Evolutionary conservation across 2,797 vertebrate species (phyloP).

Genomic region (Betta splendens): DNA sequence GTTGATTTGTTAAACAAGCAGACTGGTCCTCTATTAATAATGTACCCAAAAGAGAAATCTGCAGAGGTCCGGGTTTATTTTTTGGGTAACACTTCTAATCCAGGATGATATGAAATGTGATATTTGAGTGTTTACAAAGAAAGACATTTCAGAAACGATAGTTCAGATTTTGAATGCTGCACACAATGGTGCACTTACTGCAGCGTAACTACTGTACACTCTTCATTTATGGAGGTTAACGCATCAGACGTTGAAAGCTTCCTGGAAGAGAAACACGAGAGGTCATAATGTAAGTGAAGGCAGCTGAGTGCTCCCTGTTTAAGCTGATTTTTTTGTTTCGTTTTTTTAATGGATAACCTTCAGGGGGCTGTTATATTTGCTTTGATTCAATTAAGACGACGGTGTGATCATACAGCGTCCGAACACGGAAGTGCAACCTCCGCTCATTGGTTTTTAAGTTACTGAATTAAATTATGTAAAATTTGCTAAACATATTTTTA

Average conservation of each 20-base stretch:
- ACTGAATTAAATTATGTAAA: slow-evolving; percentile 1
- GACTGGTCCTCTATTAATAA: neutral
- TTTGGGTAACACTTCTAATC: too few relatives aligned
- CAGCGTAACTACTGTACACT: slow-evolving; percentile 28
- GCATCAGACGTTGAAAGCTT: slow-evolving; percentile 63
- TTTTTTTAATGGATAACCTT: slow-evolving; percentile 35
- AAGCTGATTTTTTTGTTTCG: slow-evolving; percentile 25
- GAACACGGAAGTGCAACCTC: neutral
- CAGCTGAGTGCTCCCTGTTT: slow-evolving; percentile 49
- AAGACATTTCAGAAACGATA: neutral
- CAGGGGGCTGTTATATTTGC: slow-evolving; percentile 26
- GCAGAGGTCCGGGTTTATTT: too few relatives aligned
- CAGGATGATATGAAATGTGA: too few relatives aligned
- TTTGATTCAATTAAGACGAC: slow-evolving; percentile 46
- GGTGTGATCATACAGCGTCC: slow-evolving; percentile 3
- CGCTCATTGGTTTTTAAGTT: neutral
- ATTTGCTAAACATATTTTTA: neutral
- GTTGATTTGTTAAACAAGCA: neutral
- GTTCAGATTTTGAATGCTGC: neutral
- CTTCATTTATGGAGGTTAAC: slow-evolving; percentile 57
- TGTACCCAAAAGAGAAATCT: neutral
- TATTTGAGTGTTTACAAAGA: slow-evolving; percentile 18
- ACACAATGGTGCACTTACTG: slow-evolving; percentile 30
- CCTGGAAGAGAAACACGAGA: slow-evolving; percentile 65
- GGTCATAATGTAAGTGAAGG: slow-evolving; percentile 41